Conservation (phyloP, 1,140 invertebrate genomes). For the Drosophila mauritiana region DNA sequence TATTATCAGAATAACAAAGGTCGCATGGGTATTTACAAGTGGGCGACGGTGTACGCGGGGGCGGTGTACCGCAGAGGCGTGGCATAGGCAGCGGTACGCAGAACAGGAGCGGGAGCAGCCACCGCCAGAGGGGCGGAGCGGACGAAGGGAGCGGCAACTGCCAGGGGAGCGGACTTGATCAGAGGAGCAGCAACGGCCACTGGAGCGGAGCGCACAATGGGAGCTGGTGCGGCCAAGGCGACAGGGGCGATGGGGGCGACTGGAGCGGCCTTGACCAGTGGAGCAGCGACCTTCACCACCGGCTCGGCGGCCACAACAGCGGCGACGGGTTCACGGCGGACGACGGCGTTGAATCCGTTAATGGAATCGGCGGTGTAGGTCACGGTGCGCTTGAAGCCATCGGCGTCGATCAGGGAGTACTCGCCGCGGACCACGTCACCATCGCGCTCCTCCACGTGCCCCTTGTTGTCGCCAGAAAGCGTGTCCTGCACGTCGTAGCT, state of each 20-base stretch:
- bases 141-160: slow-evolving; percentile 53
- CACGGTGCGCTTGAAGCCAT: slow-evolving; percentile 80
- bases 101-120: slow-evolving; percentile 27
- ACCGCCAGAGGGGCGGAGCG: slow-evolving; percentile 69
- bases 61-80: slow-evolving; percentile 61
- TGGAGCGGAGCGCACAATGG: slow-evolving; percentile 74
- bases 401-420: slow-evolving; percentile 76
- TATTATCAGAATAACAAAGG: neutral
- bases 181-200: slow-evolving; percentile 41
- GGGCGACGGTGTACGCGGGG: slow-evolving; percentile 59
- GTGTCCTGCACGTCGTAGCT: slow-evolving; percentile 85
- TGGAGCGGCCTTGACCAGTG: slow-evolving; percentile 40
- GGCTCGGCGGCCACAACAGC: slow-evolving; percentile 61
- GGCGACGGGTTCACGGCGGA: slow-evolving; percentile 80
- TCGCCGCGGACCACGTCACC: slow-evolving; percentile 86
- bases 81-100: slow-evolving; percentile 50
- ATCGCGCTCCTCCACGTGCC: slow-evolving; percentile 86
- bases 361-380: slow-evolving; percentile 81
- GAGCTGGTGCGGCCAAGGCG: slow-evolving; percentile 47
- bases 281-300: slow-evolving; percentile 60
- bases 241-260: slow-evolving; percentile 67
- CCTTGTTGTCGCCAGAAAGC: slow-evolving; percentile 86
- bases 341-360: slow-evolving; percentile 83
- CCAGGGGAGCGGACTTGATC: slow-evolving; percentile 51
- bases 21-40: slow-evolving; percentile 47